phyloP scores from a whole-genome alignment of 2,113 vertebrate species.

The Chunga burmeisteri region DNA sequence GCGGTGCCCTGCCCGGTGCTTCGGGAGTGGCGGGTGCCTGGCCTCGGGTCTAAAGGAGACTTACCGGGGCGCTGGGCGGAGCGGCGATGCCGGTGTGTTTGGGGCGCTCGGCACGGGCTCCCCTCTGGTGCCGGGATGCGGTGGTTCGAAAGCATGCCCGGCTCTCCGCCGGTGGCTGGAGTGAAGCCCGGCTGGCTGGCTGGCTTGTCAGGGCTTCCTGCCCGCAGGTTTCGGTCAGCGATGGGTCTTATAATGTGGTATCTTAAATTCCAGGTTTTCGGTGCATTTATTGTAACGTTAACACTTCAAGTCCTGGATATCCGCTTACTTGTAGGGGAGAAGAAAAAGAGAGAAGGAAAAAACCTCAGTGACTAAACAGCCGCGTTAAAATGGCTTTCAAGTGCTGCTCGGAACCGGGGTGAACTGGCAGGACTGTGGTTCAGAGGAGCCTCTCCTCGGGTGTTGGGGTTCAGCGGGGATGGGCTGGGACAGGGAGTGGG shows the following conservation, averaged over 20 bases:
- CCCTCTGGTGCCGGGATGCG: no score
- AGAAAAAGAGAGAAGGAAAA: neutral
- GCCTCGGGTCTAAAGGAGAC: neutral
- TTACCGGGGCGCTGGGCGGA: neutral
- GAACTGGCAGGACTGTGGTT: neutral
- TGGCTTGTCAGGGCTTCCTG: neutral
- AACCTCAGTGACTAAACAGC: fast-evolving
- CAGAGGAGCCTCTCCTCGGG: neutral
- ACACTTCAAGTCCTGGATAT: no score
- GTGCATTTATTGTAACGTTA: no score
- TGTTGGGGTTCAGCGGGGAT: neutral
- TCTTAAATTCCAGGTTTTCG: neutral
- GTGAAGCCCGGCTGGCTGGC: neutral
- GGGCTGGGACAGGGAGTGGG: no score
- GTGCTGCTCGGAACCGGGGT: neutral
- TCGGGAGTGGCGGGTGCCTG: neutral
- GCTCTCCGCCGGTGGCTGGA: neutral
- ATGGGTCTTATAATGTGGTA: fast-evolving
- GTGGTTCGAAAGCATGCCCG: neutral
- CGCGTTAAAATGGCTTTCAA: neutral
- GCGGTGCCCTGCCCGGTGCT: neutral
- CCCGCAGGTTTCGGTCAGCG: neutral
- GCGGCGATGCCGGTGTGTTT: neutral
- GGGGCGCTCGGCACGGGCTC: neutral
- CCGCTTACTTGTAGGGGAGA: neutral